Evolutionary conservation across 1,140 invertebrate species (phyloP), one percentile per base, ranked within the genome.

Genomic region (Drosophila equinoxialis): DNA sequence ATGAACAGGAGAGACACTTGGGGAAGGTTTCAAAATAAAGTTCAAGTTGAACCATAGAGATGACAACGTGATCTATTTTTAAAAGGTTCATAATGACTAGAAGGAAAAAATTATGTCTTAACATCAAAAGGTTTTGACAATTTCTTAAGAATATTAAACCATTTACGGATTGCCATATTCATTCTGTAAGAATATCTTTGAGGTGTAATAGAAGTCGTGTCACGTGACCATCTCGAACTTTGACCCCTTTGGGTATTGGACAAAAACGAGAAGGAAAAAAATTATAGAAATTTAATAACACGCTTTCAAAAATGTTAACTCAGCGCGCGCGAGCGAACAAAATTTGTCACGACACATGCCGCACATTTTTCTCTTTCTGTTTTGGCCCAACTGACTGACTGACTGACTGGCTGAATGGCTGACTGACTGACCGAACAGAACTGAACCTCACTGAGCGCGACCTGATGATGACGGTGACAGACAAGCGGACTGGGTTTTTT

Each of bases 281-380:
- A 62, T 37, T 7, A 74, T 69, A 74, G 79, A 87, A 78, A 89
- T 89, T 87, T 87, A 89, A 89, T 87, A 84, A 89, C 72, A 87
- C 71, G 74, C 83, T 84, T 87, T 89, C 80, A 65, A 89, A 89
- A 89, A 87, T 80, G 79, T 83, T 87, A 77, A 82, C 84, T 74
- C 79, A 84, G 79, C 68, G 82, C 78, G 82, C 82, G 74, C 82
- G 74, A 79, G 66, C 60, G 68, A 70, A 87, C 85, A 80, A 86
- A 89, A 89, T 89, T 89, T 89, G 85, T 89, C 84, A 89, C 85
- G 85, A 89, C 80, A 89, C 85, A 89, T 89, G 74, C 85, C 85
- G 62, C 63, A 84, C 68, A 89, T 81, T 66, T 73, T 80, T 82
- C 10, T 57, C 58, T 68, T 69, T 71, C 67, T 81, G 60, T 70